Conservation (phyloP, 2,113 vertebrate species). For the Poecile atricapillus region DNA sequence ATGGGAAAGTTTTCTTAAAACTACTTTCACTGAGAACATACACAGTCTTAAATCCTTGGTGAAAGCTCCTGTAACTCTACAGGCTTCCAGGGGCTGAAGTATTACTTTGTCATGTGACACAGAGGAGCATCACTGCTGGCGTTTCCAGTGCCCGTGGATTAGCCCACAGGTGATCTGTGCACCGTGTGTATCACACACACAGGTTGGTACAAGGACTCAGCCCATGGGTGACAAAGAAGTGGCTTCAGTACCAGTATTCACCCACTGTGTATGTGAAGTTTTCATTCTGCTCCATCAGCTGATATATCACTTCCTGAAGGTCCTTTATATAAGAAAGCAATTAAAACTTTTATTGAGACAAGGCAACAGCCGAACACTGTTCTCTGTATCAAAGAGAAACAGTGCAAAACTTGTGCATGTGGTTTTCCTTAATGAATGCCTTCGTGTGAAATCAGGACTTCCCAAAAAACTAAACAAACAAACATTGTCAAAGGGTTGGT, state of each 20-base stretch:
- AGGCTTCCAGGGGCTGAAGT: background rate
- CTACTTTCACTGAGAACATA: background rate
- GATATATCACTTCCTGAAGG: background rate
- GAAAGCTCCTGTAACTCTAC: background rate
- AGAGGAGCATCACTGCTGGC: background rate
- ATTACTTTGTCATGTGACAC: background rate
- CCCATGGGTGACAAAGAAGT: background rate
- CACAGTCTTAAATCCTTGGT: background rate
- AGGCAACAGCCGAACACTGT: background rate
- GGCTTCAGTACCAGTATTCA: background rate
- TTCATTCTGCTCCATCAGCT: background rate
- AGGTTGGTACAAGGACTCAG: background rate
- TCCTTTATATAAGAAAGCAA: background rate
- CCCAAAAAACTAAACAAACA: background rate
- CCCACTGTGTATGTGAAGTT: accelerated
- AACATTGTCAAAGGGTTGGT: background rate
- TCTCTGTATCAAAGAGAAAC: background rate
- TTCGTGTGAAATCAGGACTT: background rate
- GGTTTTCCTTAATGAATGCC: background rate
- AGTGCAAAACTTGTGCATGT: background rate
- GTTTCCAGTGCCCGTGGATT: background rate
- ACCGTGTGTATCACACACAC: accelerated
- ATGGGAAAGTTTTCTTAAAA: background rate
- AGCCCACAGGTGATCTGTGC: accelerated
- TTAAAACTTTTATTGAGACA: background rate